Percentiles rank a stretch among this genome's conserved stretches.
Conservation (phyloP, 2,888 invertebrate species). For the Agonum fuliginosum region DNA sequence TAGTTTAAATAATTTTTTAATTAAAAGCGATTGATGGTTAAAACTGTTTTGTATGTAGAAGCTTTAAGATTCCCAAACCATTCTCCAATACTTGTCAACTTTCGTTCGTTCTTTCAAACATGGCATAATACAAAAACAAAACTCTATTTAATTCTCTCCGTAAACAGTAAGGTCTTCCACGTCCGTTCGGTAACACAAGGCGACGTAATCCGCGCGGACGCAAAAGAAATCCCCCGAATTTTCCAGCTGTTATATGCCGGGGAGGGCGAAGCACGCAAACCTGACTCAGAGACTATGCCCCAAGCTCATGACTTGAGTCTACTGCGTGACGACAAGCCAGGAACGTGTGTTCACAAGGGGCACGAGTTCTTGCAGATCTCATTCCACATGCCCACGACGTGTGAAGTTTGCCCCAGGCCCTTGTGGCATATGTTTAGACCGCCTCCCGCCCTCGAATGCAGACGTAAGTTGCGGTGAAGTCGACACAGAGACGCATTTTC, state of each 20-base stretch:
- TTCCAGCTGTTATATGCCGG: slow-evolving; percentile 98
- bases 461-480: slow-evolving; percentile 87
- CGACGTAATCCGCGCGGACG: slow-evolving; percentile 98
- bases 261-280: slow-evolving; percentile 93
- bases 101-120: too few relatives aligned
- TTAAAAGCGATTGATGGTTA: too few relatives aligned
- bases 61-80: too few relatives aligned
- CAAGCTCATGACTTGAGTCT: slow-evolving; percentile 72
- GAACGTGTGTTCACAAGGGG: slow-evolving; percentile 87
- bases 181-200: slow-evolving; percentile 99
- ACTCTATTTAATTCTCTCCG: background rate
- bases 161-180: slow-evolving; percentile 95
- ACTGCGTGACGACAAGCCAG: slow-evolving; percentile 76
- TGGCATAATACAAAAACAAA: too few relatives aligned
- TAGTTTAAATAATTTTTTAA: too few relatives aligned
- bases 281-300: slow-evolving; percentile 80
- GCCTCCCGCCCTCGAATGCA: slow-evolving; percentile 97
- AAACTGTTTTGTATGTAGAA: too few relatives aligned
- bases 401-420: slow-evolving; percentile 97
- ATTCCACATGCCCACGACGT: slow-evolving; percentile 98
- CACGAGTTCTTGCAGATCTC: slow-evolving; percentile 97
- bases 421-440: slow-evolving; percentile 99
- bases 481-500: too few relatives aligned
- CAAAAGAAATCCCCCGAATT: slow-evolving; percentile 99
- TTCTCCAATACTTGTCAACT: too few relatives aligned